Evolutionary conservation across 2,113 vertebrate genomes (phyloP), one percentile per base, ranked within the genome.

Genomic region (Chinchilla lanigera): DNA sequence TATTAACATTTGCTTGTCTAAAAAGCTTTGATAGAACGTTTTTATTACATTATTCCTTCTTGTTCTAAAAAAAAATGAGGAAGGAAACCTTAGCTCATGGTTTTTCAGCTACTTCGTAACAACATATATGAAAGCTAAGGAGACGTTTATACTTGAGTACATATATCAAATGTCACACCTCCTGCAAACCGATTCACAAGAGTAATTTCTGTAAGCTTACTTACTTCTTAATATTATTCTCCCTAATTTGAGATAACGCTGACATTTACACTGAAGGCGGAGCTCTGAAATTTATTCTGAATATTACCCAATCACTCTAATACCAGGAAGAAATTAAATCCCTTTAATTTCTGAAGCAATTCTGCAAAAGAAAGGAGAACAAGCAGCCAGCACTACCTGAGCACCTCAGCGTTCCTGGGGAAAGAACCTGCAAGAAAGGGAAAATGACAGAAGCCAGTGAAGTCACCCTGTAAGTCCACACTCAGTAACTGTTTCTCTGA

Each of bases 141-240:
- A 54, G 85, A 96, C 73, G 50, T 91, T 96, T 95, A 94, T 56
- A 93, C 33, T 61, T 97, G 1, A 87, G 90, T 96, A 96, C 96
- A 98, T 26, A 94, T 94, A 96, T 97, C 96, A 97, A 97, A 98
- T 98, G 97, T 97, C 96, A 97, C 67, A 81, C 88, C 98, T 97
- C 93, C 94, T 96, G 96, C 97, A 97, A 96, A 96, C 86, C 94
- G 96, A 86, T 89, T 96, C 95, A 96, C 63, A 80, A 96, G 75
- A 97, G 87, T 96, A 80, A 95, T 97, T 95, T 97, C 95, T 97
- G 78, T 95, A 96, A 97, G 92, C 94, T 90, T 95, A 91, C 94
- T 97, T 97, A 95, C 93, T 98, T 97, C 96, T 98, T 97, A 98
- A 96, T 96, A 96, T 94, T 84, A 75, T 92, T 95, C 61, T 93